Conservation (phyloP, 2,113 vertebrate genomes). For the Phalacrocorax carbo region DNA sequence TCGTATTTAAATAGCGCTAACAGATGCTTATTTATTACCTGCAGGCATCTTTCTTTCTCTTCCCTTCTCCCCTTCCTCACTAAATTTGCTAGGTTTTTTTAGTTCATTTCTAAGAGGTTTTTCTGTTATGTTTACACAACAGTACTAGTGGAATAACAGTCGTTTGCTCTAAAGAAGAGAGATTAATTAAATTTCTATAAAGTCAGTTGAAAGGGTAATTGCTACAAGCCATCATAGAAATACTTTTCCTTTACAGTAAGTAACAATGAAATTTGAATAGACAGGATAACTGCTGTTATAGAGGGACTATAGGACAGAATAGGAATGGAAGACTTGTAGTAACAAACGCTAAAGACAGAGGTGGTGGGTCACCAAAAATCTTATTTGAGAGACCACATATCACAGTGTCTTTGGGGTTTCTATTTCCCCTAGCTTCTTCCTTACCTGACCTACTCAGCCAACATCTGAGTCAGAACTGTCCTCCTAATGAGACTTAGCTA, state of each 20-base stretch:
- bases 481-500: not conserved
- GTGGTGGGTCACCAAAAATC: not conserved
- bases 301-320: not conserved
- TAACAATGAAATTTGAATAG: not conserved
- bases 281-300: not conserved
- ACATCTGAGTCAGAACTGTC: not conserved
- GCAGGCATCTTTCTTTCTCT: not conserved
- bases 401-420: not conserved
- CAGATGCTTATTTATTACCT: not conserved
- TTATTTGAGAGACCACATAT: not conserved
- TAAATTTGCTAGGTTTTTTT: not conserved
- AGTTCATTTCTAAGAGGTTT: not conserved
- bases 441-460: not conserved
- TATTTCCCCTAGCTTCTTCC: not conserved
- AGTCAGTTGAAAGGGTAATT: not conserved
- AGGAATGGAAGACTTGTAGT: not conserved
- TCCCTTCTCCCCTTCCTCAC: not conserved
- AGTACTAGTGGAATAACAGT: not conserved
- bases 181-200: not conserved
- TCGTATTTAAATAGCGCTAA: not conserved
- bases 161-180: not conserved
- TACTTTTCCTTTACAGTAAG: not conserved
- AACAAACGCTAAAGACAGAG: not conserved
- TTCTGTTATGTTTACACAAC: not conserved
- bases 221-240: not conserved